Conservation (phyloP, 2,888 invertebrate species). For the Pollenia angustigena region DNA sequence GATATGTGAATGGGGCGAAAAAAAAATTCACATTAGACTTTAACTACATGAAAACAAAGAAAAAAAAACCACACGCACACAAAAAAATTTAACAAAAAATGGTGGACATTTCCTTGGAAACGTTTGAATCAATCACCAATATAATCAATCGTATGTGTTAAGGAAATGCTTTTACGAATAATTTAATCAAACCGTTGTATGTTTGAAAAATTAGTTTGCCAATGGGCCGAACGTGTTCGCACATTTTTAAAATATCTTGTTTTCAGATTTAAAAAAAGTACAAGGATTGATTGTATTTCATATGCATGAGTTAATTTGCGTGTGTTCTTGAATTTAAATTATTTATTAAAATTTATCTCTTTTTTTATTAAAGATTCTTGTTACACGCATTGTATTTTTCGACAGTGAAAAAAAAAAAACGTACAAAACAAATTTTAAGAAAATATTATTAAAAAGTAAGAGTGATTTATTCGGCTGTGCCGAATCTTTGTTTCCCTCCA, state of each 20-base stretch:
- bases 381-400: too few relatives aligned
- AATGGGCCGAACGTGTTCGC: not conserved
- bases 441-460: too few relatives aligned
- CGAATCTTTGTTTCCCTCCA: too few relatives aligned
- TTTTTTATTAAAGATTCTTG: not conserved
- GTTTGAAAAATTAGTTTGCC: not conserved
- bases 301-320: not conserved
- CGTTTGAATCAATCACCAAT: slow-evolving; percentile 32
- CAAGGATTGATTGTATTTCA: not conserved
- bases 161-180: slow-evolving; percentile 35
- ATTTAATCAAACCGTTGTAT: slow-evolving; percentile 31
- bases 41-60: not conserved
- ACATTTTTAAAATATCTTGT: not conserved
- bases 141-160: slow-evolving; percentile 22
- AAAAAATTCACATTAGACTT: not conserved
- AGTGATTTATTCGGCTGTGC: too few relatives aligned
- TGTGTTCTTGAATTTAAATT: slow-evolving; percentile 3
- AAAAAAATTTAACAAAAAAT: not conserved
- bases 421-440: too few relatives aligned
- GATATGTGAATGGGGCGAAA: slow-evolving; percentile 7
- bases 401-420: too few relatives aligned
- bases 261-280: not conserved
- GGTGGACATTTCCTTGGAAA: slow-evolving; percentile 31
- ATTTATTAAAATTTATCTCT: not conserved
- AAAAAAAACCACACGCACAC: not conserved